phyloP scores from a whole-genome alignment of 2,113 vertebrate species.

The Petromus typicus region DNA sequence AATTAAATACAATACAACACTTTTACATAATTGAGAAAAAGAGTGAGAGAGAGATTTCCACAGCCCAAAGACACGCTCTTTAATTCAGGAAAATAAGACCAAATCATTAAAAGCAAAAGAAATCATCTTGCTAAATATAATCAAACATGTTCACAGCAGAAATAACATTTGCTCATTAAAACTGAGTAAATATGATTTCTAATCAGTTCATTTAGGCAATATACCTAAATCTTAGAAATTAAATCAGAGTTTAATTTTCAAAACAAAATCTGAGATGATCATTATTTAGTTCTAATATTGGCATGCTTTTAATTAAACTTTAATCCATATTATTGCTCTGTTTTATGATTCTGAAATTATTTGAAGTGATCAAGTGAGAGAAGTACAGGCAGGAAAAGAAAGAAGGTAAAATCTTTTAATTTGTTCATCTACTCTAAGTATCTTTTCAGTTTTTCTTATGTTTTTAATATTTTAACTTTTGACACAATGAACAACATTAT shows the following conservation, averaged over 20 bases:
- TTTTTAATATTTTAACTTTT: constrained; percentile 48
- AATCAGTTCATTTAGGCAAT: neutral
- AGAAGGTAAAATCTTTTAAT: constrained; percentile 21
- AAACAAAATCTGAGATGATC: neutral
- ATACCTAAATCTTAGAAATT: neutral
- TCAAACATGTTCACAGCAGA: neutral
- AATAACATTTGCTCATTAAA: neutral
- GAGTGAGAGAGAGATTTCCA: neutral
- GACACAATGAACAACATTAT: constrained; percentile 37
- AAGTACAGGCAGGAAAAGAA: neutral
- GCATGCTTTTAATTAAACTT: constrained; percentile 59
- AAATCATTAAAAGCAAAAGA: neutral
- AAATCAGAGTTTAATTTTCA: neutral
- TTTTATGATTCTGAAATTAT: constrained; percentile 70
- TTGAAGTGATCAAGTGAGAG: neutral
- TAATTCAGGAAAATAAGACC: neutral
- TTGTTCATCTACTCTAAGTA: constrained; percentile 52
- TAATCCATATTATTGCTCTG: constrained; percentile 68
- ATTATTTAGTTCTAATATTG: constrained; percentile 51
- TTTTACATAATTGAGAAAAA: constrained; percentile 66
- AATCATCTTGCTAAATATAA: neutral
- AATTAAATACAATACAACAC: neutral
- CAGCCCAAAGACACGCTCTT: neutral
- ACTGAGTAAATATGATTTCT: neutral
- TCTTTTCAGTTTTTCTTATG: constrained; percentile 44